phyloP scores from a whole-genome alignment of 2,888 invertebrate species.

The Sialis fuliginosa region DNA sequence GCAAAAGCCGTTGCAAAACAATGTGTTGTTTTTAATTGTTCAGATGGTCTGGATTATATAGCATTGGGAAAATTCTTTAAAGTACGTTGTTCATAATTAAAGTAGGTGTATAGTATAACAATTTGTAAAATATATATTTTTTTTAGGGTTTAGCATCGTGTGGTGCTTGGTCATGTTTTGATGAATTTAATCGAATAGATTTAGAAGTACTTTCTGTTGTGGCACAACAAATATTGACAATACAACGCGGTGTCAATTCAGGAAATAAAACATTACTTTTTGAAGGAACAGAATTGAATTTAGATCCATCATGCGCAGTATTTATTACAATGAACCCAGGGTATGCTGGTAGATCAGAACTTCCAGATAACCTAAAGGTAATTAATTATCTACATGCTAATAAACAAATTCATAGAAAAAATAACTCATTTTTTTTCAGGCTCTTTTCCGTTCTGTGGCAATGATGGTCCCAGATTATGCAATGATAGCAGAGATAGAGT shows the following conservation, averaged over 20 bases:
- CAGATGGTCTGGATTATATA: slow-evolving; percentile 84
- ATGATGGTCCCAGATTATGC: slow-evolving; percentile 98
- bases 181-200: slow-evolving; percentile 91
- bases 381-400: neutral
- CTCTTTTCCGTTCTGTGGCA: slow-evolving; percentile 82
- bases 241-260: slow-evolving; percentile 76
- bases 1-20: slow-evolving; percentile 93
- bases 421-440: slow-evolving; percentile 21
- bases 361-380: slow-evolving; percentile 79
- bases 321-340: slow-evolving; percentile 96
- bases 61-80: slow-evolving; percentile 89
- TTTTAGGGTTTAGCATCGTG: slow-evolving; percentile 73
- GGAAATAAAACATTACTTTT: slow-evolving; percentile 60
- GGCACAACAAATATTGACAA: slow-evolving; percentile 86
- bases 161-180: slow-evolving; percentile 93
- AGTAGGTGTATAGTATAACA: neutral
- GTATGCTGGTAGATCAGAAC: slow-evolving; percentile 80
- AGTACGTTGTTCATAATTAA: slow-evolving; percentile 20
- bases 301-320: slow-evolving; percentile 78
- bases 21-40: slow-evolving; percentile 93
- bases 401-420: neutral
- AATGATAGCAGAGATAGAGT: slow-evolving; percentile 81
- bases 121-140: neutral
- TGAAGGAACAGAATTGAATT: slow-evolving; percentile 70
- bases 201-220: slow-evolving; percentile 87